Evolutionary conservation across 2,797 vertebrate genomes (phyloP), one percentile per base, ranked within the genome.

Genomic region (Carapus acus): DNA sequence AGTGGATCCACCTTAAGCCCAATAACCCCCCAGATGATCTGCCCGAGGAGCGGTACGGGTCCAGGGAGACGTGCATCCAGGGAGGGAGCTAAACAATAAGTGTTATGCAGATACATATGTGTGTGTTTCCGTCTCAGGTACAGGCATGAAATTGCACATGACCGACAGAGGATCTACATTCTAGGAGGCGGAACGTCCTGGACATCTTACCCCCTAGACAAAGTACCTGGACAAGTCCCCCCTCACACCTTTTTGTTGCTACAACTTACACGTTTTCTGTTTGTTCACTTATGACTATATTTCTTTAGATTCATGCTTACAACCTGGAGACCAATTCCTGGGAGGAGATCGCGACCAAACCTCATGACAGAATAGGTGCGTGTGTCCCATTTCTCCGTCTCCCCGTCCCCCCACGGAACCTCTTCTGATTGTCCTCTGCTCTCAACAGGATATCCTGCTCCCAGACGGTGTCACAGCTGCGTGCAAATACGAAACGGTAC

Each of bases 321-420:
- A 98, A 98, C 78, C 89, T 98, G 61, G 96, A 98, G 86, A 98
- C 94, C 13, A 98, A 98, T 77, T 93, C 92, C 14, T 99, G 96
- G 96, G 96, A 99, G 69, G 95, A 97, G 78, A 96, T 99, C 22
- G 62, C 87, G 56, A 97, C 96, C 1, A 97, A 93, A 82, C 94
- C 96, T 52, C 92, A 99, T 34, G 93, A 94, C 69, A 95, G 95
- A 90, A 91, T 96, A 71, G 96, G 96, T 94, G 65, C 78, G 87
- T 72, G 37, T 57, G 16, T 43, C 34, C 14, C 14, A 36, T 13
- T 33, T 8, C 34, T 15, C 31, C 9, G 11, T 2, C 14, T 49
- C 14, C 22, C 17, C 13, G 34, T 6, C 17, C 50, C 27, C 1
- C 54, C 1, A 8, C 27, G 16, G 2, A 36, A 22, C 13, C 11